These are phyloP conservation scores for Callitettix versicolor DNA, from an alignment of 1,140 invertebrate species.

Conservation along the genomic window DNA sequence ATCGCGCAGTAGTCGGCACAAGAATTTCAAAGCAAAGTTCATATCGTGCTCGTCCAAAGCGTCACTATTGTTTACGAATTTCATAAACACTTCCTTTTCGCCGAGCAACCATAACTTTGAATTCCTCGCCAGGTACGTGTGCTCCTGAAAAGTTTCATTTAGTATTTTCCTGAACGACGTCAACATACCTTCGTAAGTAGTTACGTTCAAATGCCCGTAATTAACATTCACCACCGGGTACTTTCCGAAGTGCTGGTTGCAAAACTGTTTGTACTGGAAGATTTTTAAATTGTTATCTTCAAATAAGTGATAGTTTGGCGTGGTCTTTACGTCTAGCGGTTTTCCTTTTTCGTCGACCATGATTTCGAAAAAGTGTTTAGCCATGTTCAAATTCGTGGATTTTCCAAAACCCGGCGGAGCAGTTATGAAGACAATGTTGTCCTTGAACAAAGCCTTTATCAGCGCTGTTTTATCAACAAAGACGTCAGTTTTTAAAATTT, in stretches of 20 bases:
- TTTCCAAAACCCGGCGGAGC: conserved; percentile 2
- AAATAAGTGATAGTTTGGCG: too few relatives aligned
- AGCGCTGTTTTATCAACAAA: conserved; percentile 2
- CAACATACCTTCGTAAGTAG: neutral
- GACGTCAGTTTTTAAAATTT: neutral
- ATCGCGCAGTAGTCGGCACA: neutral
- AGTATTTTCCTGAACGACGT: neutral
- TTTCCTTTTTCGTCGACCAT: neutral
- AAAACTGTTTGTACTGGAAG: neutral
- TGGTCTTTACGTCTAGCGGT: neutral
- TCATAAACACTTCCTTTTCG: neutral
- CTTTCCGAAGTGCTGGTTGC: neutral
- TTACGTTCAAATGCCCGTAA: neutral
- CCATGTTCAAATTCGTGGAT: conserved; percentile 3
- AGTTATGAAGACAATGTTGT: neutral
- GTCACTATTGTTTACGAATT: too few relatives aligned
- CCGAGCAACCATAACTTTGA: neutral
- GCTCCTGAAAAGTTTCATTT: neutral
- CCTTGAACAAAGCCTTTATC: neutral
- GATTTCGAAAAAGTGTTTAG: neutral
- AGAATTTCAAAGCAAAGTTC: neutral
- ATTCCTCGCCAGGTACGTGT: neutral
- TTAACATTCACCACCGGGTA: neutral
- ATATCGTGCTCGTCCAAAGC: neutral
- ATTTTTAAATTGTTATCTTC: neutral